Evolutionary conservation across 2,113 vertebrate genomes (phyloP), one percentile per base, ranked within the genome.

Genomic region (Lepus europaeus): DNA sequence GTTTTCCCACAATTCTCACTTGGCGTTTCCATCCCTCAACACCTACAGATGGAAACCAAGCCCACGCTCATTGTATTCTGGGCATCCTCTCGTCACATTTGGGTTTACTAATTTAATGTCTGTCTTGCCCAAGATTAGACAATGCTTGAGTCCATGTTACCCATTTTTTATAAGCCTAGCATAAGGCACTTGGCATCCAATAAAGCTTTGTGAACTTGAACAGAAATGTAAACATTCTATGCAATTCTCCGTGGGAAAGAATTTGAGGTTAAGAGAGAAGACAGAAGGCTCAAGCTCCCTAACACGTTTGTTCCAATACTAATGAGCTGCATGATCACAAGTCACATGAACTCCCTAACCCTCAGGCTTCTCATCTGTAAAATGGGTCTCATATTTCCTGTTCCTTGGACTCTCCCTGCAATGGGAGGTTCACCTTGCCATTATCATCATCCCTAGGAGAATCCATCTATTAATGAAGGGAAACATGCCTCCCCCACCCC

Each of bases 181-280:
- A 68, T 29, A 66, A 73, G 22, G 29, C 51, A 63, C 49, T 19
- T 36, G 79, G 27, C 27, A 61, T 66, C 74, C 51, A 83, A 83
- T 63, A 78, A 72, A 56, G 29, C 64, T 87, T 64, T 22, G 39
- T 83, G 80, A 92, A 70, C 76, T 36, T 79, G 51, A 87, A 53
- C 31, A 36, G 87, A 51, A 79, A 63, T 51, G 2, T 8, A n/a
- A 81, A 84, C 69, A 76, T 56, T 72, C 25, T 25, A 27, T 72
- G 70, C 73, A 92, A 0, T 31, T 92, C 25, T 45, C 45, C 64
- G 84, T 0, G 0, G n/a, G 16, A 45, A 19, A 69, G 22, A 59
- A n/a, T 68, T 22, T 83, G 74, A 83, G 17, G n/a, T 83, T 90
- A 74, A 25, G 29, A 59, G 27, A 81, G 74, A 45, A 45, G 45